phyloP scores from a whole-genome alignment of 1,140 invertebrate species.

The Pristionchus pacificus region DNA sequence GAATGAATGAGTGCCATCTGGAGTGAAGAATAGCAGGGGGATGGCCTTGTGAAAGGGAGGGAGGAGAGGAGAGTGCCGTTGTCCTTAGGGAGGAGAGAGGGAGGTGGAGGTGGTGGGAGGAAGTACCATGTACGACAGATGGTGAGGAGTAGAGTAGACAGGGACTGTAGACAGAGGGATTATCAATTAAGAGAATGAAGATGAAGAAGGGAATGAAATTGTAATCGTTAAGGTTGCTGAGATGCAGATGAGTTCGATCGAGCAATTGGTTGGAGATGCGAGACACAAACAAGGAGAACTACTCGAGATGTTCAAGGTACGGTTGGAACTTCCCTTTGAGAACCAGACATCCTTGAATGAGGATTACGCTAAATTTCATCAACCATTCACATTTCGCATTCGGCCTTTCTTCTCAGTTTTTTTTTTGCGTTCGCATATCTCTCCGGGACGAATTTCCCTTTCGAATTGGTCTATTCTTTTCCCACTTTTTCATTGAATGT shows the following conservation, averaged over 20 bases:
- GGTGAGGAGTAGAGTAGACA: not conserved
- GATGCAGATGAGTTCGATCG: slow-evolving; percentile 66
- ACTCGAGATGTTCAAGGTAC: slow-evolving; percentile 47
- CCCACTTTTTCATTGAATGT: too few species aligned
- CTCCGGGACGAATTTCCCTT: too few species aligned
- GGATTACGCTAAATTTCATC: too few species aligned
- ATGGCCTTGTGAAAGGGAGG: too few species aligned
- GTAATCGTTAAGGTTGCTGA: slow-evolving; percentile 64
- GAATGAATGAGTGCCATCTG: too few species aligned
- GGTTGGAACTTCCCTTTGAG: not conserved
- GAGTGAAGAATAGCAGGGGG: too few species aligned
- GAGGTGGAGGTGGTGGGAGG: not conserved
- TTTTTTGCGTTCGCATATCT: too few species aligned
- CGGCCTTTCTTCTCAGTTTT: too few species aligned
- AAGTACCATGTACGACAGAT: slow-evolving; percentile 8
- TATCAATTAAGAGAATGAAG: not conserved
- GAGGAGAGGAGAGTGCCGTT: too few species aligned
- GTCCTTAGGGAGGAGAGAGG: not conserved
- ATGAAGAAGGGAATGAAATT: not conserved
- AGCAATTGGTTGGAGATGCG: slow-evolving; percentile 68
- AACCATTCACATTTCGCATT: too few species aligned
- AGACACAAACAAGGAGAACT: slow-evolving; percentile 59
- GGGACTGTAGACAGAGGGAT: too few species aligned
- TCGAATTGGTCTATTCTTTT: too few species aligned
- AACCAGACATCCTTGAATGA: not conserved